A percentile compares a stretch with the other conserved stretches of the same genome.
Conservation (phyloP, 1,140 invertebrate species). For the Drosophila tropicalis region DNA sequence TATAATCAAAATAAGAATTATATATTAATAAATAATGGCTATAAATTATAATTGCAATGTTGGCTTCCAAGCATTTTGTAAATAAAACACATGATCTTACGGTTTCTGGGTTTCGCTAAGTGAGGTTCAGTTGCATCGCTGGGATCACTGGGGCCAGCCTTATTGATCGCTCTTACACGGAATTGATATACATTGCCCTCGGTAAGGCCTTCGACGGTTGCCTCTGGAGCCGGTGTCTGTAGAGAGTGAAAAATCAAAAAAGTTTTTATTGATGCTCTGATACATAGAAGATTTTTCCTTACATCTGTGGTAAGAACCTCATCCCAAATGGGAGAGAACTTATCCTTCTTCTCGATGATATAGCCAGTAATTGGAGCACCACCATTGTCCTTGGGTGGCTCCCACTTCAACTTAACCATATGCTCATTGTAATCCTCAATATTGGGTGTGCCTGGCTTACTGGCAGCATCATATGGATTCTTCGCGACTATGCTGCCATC, state of each 20-base stretch:
- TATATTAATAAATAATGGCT: background rate
- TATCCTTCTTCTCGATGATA: conserved; percentile 98
- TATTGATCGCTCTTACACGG: conserved; percentile 95
- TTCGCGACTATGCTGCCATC: conserved; percentile 87
- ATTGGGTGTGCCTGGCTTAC: conserved; percentile 94
- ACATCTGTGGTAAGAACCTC: conserved; percentile 92
- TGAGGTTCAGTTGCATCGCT: conserved; percentile 95
- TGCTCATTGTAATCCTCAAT: conserved; percentile 97
- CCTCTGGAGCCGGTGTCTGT: conserved; percentile 91
- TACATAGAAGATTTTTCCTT: conserved; percentile 58
- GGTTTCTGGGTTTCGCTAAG: conserved; percentile 93
- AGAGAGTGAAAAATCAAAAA: conserved; percentile 8
- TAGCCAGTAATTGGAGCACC: conserved; percentile 98
- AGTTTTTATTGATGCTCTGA: background rate
- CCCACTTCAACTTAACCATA: conserved; percentile 96
- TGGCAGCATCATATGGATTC: conserved; percentile 88
- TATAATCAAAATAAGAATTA: conserved; percentile 16
- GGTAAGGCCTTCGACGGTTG: conserved; percentile 92
- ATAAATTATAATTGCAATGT: conserved; percentile 7
- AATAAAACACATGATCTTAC: conserved; percentile 85
- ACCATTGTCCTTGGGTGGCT: conserved; percentile 93
- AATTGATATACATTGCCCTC: conserved; percentile 98
- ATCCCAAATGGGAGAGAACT: conserved; percentile 94
- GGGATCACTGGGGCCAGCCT: conserved; percentile 95
- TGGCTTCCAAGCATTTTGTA: background rate